Base-by-base conservation (phyloP, 2,797 vertebrate genomes). In the Notolepis coatsorum region DNA sequence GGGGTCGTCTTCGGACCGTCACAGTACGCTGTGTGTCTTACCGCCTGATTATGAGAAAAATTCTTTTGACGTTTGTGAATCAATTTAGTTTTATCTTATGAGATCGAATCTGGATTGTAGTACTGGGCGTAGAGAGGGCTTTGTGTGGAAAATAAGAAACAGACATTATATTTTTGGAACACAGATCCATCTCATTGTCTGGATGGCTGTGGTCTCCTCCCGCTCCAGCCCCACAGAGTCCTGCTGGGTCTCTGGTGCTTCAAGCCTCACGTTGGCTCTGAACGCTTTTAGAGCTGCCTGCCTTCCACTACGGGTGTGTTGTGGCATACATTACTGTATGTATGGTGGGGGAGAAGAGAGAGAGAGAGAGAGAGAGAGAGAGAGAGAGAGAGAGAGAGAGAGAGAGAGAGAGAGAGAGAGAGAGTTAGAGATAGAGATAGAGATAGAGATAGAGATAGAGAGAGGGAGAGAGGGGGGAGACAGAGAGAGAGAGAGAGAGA, bases 121-220 rank as follows among this genome's bases (percentile, higher is more conserved):
- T n/a, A n/a, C n/a, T n/a, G n/a, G n/a, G n/a, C n/a, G n/a, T n/a
- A n/a, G n/a, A n/a, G n/a, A n/a, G n/a, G n/a, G n/a, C n/a, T n/a
- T n/a, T n/a, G n/a, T n/a, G n/a, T n/a, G n/a, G n/a, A n/a, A n/a
- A n/a, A n/a, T n/a, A n/a, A n/a, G n/a, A n/a, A n/a, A n/a, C n/a
- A n/a, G n/a, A n/a, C n/a, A n/a, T n/a, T n/a, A n/a, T n/a, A n/a
- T n/a, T n/a, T n/a, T n/a, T n/a, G n/a, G n/a, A n/a, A n/a, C n/a
- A n/a, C n/a, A n/a, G n/a, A n/a, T 85, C 81, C 84, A 81, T 27
- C 54, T 81, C 80, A 77, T 86, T 88, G 75, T 84, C 71, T 74
- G 73, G 81, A 80, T 79, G 72, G 72, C 77, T 79, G 58, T 25
- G 28, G 70, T 77, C 61, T 75, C 77, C 71, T 70, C 84, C 68